Evolutionary conservation across 1,140 invertebrate genomes (phyloP).

Genomic region (Phenacoccus solenopsis): DNA sequence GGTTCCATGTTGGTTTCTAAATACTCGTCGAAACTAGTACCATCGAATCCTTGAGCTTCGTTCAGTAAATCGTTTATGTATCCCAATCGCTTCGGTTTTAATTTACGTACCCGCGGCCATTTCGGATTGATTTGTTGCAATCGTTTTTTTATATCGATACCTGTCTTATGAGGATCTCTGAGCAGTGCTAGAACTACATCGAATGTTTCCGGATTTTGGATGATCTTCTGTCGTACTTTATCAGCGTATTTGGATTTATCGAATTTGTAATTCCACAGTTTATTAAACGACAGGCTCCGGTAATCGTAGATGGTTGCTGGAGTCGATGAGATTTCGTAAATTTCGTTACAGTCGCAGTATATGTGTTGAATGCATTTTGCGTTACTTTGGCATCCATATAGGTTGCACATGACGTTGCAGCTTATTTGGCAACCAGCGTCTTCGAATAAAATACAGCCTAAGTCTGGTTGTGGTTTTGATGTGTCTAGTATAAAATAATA

Average conservation of each 20-base stretch:
- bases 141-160: neutral
- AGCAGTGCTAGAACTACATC: neutral
- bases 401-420: neutral
- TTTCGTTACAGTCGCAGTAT: neutral
- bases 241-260: neutral
- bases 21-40: neutral
- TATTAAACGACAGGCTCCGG: neutral
- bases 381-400: neutral
- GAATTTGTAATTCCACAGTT: neutral
- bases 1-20: neutral
- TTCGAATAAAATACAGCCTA: neutral
- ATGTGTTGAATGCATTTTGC: neutral
- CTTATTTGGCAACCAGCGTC: neutral
- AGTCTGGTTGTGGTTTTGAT: no score
- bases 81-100: neutral
- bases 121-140: neutral
- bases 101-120: neutral
- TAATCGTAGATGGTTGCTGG: neutral
- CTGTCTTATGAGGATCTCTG: neutral
- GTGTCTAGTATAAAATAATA: no score
- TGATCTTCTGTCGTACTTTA: neutral
- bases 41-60: neutral
- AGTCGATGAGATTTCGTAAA: neutral
- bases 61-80: neutral
- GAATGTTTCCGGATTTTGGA: neutral